Conservation (phyloP, 1,140 invertebrate genomes). For the Drosophila equinoxialis region DNA sequence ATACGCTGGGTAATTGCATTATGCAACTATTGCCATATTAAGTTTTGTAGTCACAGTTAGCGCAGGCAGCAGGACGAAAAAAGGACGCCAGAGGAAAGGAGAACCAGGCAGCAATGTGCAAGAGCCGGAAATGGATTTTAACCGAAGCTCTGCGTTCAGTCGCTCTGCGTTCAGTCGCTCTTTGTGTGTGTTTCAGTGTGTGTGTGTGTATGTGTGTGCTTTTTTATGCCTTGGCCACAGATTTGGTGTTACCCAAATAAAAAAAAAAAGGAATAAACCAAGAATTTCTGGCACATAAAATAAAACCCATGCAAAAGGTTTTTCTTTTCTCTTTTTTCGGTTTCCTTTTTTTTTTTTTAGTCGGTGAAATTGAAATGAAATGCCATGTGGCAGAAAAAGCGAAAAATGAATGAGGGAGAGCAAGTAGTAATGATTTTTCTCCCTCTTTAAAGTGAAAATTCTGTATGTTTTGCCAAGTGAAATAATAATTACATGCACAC, state of each 20-base stretch:
- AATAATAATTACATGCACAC: constrained; percentile 8
- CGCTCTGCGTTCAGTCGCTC: constrained; percentile 7
- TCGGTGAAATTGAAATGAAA: constrained; percentile 48
- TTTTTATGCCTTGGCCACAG: constrained; percentile 54
- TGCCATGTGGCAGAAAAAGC: constrained; percentile 17
- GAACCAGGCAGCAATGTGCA: constrained; percentile 35
- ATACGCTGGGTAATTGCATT: constrained; percentile 79
- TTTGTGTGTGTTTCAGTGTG: constrained; percentile 12
- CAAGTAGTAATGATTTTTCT: neutral
- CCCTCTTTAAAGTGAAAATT: constrained; percentile 9
- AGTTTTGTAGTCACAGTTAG: constrained; percentile 71
- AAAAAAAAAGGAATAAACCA: constrained; percentile 20
- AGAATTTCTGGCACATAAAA: constrained; percentile 45
- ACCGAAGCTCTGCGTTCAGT: constrained; percentile 31
- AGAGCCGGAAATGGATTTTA: constrained; percentile 74
- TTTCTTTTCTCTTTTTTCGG: neutral
- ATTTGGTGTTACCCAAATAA: constrained; percentile 45
- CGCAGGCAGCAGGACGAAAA: neutral
- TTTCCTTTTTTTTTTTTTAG: constrained; percentile 6
- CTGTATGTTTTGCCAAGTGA: neutral
- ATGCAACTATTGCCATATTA: constrained; percentile 79
- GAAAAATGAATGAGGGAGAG: neutral
- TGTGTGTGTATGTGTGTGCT: constrained; percentile 20
- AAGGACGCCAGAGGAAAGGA: neutral
- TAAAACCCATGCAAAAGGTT: constrained; percentile 22